phyloP scores from a whole-genome alignment of 2,888 invertebrate genomes.

The Coecobrya sp. region DNA sequence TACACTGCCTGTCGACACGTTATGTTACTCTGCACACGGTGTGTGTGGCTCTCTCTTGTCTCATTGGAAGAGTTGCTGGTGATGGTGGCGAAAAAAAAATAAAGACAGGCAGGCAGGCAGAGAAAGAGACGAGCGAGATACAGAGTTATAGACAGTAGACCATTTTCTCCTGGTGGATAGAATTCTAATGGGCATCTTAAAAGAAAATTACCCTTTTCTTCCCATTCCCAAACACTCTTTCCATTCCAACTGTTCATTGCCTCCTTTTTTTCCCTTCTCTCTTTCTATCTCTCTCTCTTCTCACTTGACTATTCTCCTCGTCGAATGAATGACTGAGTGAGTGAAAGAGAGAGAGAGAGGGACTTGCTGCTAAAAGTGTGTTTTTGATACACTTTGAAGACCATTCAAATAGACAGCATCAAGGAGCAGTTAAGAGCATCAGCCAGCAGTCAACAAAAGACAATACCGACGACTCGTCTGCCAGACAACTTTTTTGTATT shows the following conservation, averaged over 20 bases:
- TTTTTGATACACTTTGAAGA: slow-evolving; percentile 54
- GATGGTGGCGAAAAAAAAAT: too few species aligned
- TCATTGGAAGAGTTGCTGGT: background rate
- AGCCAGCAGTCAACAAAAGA: slow-evolving; percentile 61
- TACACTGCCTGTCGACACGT: background rate
- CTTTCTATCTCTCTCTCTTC: background rate
- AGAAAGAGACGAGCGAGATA: background rate
- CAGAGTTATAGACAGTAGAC: slow-evolving; percentile 36
- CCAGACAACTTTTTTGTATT: slow-evolving; percentile 52
- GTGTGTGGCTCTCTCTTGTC: background rate
- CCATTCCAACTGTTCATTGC: background rate
- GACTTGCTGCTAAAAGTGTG: slow-evolving; percentile 41
- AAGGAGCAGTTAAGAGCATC: slow-evolving; percentile 57
- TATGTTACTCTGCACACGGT: background rate
- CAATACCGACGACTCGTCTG: slow-evolving; percentile 46
- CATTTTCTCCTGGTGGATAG: slow-evolving; percentile 60
- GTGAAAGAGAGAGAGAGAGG: slow-evolving; percentile 41
- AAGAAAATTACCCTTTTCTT: slow-evolving; percentile 58
- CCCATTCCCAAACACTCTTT: slow-evolving; percentile 27
- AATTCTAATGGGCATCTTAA: slow-evolving; percentile 79
- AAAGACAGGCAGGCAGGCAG: background rate
- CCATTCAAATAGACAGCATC: slow-evolving; percentile 57
- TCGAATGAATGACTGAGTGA: slow-evolving; percentile 27
- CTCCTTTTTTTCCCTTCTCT: too few species aligned
- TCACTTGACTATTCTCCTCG: background rate